Conservation (phyloP, 1,140 invertebrate genomes). For the Bombus terrestris region DNA sequence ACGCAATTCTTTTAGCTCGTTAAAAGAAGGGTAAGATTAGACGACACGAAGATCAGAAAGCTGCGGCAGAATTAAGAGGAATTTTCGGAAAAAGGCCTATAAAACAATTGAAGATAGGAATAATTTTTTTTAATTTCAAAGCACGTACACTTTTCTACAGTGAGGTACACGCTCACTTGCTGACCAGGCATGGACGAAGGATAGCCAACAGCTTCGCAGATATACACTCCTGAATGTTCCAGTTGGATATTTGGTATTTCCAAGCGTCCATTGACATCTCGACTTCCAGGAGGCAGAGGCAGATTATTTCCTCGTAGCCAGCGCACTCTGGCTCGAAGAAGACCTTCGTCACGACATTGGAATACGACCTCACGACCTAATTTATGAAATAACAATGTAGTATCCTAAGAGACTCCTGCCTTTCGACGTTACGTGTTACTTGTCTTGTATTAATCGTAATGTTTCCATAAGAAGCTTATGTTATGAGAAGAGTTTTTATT, state of each 20-base stretch:
- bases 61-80: no score
- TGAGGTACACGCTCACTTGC: conserved; percentile 85
- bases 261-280: conserved; percentile 89
- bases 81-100: no score
- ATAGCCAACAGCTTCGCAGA: conserved; percentile 90
- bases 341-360: conserved; percentile 95
- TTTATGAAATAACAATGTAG: conserved; percentile 23
- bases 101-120: not conserved
- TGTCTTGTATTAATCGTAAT: not conserved
- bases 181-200: conserved; percentile 83
- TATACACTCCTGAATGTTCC: conserved; percentile 90
- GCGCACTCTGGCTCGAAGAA: conserved; percentile 87
- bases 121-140: not conserved
- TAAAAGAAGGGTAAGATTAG: no score
- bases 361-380: conserved; percentile 94
- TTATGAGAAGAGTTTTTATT: not conserved
- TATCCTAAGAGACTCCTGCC: not conserved
- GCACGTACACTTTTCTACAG: conserved; percentile 89
- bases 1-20: no score
- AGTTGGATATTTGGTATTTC: conserved; percentile 93
- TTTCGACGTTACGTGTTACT: not conserved
- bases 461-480: not conserved
- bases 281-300: conserved; percentile 88
- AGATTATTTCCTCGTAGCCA: conserved; percentile 89
- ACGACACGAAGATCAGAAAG: no score